These are phyloP conservation scores for Astur gentilis DNA, from an alignment of 2,113 vertebrate species.

Conservation along the genomic window DNA sequence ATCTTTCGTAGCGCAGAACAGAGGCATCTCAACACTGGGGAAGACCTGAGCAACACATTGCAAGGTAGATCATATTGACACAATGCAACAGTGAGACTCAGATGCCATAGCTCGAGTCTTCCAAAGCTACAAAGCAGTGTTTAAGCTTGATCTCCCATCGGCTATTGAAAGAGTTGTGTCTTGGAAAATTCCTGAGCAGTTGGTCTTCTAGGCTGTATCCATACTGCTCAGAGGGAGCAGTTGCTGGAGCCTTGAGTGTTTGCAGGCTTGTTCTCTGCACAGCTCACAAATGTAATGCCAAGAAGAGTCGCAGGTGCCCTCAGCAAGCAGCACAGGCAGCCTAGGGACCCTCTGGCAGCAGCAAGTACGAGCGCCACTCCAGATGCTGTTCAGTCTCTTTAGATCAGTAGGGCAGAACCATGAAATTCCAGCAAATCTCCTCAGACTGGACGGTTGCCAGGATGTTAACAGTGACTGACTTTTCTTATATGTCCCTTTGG, in stretches of 20 bases:
- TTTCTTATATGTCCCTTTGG: background rate
- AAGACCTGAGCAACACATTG: background rate
- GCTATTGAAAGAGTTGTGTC: background rate
- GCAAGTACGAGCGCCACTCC: fast-evolving
- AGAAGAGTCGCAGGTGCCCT: background rate
- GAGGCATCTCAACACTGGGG: background rate
- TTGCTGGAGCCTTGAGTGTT: background rate
- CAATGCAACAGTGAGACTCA: background rate
- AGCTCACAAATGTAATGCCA: background rate
- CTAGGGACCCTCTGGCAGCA: background rate
- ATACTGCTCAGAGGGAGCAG: background rate
- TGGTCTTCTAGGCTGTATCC: background rate
- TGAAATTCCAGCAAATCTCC: background rate
- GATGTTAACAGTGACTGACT: background rate
- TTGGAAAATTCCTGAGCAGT: background rate
- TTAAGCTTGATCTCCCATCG: background rate
- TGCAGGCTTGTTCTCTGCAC: background rate
- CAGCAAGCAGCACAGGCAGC: background rate
- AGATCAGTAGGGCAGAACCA: background rate
- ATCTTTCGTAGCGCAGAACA: background rate
- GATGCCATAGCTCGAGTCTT: background rate
- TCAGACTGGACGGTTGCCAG: background rate
- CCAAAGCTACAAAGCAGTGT: background rate
- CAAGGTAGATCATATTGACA: background rate
- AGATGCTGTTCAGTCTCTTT: background rate